Conservation (phyloP, 1,140 invertebrate genomes). For the Musca vetustissima region DNA sequence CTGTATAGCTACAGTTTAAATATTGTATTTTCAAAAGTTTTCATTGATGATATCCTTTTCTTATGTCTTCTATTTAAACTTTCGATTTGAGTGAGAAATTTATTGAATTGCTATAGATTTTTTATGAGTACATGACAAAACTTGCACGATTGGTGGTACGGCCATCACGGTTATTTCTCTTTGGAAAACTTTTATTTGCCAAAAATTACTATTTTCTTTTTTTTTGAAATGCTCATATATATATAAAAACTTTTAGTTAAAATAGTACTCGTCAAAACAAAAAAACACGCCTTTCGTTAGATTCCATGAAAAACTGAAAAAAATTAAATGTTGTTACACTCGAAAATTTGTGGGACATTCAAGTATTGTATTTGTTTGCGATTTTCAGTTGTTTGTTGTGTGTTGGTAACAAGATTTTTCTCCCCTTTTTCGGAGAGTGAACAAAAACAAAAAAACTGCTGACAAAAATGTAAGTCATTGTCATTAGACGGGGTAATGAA, state of each 20-base stretch:
- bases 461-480: conserved; percentile 24
- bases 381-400: no score
- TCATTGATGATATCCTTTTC: not conserved
- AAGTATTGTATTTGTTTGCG: no score
- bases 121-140: not conserved
- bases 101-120: conserved; percentile 18
- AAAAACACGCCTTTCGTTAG: conserved; percentile 9
- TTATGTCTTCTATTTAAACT: not conserved
- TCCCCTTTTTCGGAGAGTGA: no score
- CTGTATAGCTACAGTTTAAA: no score
- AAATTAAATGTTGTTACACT: conserved; percentile 1
- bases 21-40: no score
- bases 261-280: conserved; percentile 1
- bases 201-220: not conserved
- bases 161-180: not conserved
- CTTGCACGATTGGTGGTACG: not conserved
- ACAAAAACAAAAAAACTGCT: not conserved
- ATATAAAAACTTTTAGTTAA: not conserved
- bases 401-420: no score
- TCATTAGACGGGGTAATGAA: conserved; percentile 19
- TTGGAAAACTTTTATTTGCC: conserved; percentile 12
- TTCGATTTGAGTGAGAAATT: conserved; percentile 2
- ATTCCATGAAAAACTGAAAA: not conserved
- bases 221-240: not conserved
- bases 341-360: no score